A percentile compares a stretch with the other conserved stretches of the same genome.
These are phyloP conservation scores for Agriopis aurantiaria DNA, from an alignment of 2,888 invertebrate species.

Conservation along the genomic window DNA sequence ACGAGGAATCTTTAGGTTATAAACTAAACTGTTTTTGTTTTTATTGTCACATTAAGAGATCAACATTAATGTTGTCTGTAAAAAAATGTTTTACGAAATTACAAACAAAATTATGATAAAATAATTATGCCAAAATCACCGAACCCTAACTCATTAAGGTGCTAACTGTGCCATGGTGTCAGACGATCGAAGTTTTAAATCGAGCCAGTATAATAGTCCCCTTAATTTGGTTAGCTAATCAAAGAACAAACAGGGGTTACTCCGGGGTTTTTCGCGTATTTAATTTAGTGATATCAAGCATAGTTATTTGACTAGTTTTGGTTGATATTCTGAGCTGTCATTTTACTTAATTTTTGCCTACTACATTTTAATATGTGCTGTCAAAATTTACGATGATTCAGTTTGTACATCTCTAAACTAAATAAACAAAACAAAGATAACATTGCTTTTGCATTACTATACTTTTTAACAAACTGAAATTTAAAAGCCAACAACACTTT, in stretches of 20 bases:
- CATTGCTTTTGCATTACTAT: no score
- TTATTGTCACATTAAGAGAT: background rate
- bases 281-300: background rate
- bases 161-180: slow-evolving; percentile 47
- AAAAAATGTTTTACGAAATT: background rate
- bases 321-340: no score
- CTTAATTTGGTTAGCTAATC: slow-evolving; percentile 58
- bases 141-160: slow-evolving; percentile 34
- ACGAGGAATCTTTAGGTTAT: no score
- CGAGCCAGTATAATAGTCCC: slow-evolving; percentile 48
- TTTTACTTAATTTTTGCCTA: no score
- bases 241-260: slow-evolving; percentile 43
- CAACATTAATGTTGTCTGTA: background rate
- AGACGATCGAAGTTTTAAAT: slow-evolving; percentile 47
- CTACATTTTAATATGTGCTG: no score
- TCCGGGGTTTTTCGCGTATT: background rate
- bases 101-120: background rate
- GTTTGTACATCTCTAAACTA: no score
- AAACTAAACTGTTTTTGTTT: no score
- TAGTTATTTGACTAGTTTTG: no score
- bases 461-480: no score
- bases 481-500: no score
- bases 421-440: no score
- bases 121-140: background rate
- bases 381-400: no score